Evolutionary conservation across 2,797 vertebrate species (phyloP), one percentile per base, ranked within the genome.

Genomic region (Hyperoplus immaculatus): DNA sequence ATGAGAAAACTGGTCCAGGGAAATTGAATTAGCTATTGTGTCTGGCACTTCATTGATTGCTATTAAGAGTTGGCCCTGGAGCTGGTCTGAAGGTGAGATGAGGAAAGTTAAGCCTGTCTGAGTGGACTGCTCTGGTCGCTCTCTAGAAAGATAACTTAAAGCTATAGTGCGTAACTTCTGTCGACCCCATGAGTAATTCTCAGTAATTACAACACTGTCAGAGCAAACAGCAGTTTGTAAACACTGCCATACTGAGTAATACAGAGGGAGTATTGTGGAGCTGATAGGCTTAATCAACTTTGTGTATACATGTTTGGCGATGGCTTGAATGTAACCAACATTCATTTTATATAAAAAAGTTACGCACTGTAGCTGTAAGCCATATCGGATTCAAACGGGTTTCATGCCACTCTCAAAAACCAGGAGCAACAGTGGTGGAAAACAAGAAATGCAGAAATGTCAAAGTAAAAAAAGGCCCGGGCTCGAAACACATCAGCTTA

Each of bases 11-110:
- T 76, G 89, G 86, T 90, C 85, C 90, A 91, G 88, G 86, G 87
- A 95, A 94, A 94, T 94, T 94, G 90, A 95, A 94, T 95, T 94
- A 93, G 82, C 88, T 58, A 86, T 94, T 94, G 91, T 94, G 90
- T 87, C 89, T 80, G 84, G 85, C 76, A 89, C 91, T 92, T 92
- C 93, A 93, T 90, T 94, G 94, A 94, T 95, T 93, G 91, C 92
- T 91, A 86, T 92, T 90, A 89, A 29, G 87, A 91, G 87, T 79
- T 89, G 71, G 86, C 89, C 29, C 90, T 69, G 87, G 86, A 92
- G 90, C 83, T 78, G 78, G 85, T 29, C 72, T 86, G 87, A 75
- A 81, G 74, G 80, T 81, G 78, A 75, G 73, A 86, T 41, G 66
- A 71, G 80, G 75, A 68, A 84, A 84, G 72, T 65, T 90, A 91